phyloP scores from a whole-genome alignment of 2,113 vertebrate genomes.

The Daubentonia madagascariensis region DNA sequence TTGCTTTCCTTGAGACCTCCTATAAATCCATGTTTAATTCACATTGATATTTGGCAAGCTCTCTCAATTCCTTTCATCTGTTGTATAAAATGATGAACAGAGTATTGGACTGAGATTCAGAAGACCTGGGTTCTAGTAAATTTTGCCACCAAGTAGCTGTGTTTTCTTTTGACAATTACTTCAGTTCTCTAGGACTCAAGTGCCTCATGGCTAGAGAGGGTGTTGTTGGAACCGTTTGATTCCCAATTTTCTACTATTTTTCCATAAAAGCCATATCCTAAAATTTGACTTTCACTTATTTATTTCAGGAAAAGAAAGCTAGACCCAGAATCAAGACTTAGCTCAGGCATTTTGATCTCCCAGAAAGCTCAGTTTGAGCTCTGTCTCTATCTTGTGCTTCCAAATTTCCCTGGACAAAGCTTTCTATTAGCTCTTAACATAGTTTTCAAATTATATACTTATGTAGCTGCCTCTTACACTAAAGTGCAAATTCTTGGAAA shows the following conservation, averaged over 20 bases:
- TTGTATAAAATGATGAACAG: background rate
- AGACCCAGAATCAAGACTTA: background rate
- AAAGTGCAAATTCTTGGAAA: background rate
- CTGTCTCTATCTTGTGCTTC: background rate
- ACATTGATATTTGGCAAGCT: constrained; percentile 54
- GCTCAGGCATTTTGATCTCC: background rate
- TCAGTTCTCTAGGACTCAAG: background rate
- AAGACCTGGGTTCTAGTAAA: background rate
- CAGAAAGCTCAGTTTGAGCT: background rate
- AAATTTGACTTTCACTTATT: background rate
- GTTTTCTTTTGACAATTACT: background rate
- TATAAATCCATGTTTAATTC: constrained; percentile 39
- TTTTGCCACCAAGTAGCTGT: background rate
- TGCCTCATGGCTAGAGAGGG: background rate
- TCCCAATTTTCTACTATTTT: background rate
- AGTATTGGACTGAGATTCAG: background rate
- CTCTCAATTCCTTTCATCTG: constrained; percentile 51
- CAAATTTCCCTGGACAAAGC: background rate
- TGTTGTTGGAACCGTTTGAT: background rate
- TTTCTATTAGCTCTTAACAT: background rate
- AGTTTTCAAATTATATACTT: background rate
- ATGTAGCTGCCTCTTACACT: background rate
- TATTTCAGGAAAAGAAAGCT: background rate
- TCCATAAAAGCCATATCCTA: background rate
- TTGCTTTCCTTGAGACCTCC: background rate